Percentiles rank a stretch among this genome's conserved stretches.
Conservation (phyloP, 2,797 vertebrate species). For the Serranus cabrilla region DNA sequence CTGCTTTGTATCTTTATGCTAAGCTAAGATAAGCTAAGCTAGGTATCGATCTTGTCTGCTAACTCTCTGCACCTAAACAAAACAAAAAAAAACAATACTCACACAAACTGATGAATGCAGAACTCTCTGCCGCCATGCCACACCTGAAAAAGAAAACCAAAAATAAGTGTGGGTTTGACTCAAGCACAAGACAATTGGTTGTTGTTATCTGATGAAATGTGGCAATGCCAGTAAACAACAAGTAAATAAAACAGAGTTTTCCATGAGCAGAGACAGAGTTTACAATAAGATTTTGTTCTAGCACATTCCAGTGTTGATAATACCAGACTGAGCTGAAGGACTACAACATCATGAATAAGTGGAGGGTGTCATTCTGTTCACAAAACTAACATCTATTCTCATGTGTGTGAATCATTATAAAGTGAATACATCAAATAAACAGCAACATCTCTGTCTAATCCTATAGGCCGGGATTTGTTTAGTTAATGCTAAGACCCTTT, state of each 20-base stretch:
- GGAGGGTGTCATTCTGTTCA: constrained; percentile 31
- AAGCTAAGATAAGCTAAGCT: constrained; percentile 19
- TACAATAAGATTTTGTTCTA: constrained; percentile 40
- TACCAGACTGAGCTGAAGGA: constrained; percentile 23
- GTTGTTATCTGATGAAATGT: neutral
- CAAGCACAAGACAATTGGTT: constrained; percentile 12
- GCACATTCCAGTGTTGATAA: constrained; percentile 44
- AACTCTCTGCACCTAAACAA: neutral
- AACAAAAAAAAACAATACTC: constrained; percentile 70
- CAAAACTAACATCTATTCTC: constrained; percentile 45
- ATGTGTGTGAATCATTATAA: constrained; percentile 82
- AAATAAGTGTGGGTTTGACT: constrained; percentile 28
- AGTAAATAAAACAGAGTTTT: constrained; percentile 28
- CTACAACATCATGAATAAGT: constrained; percentile 29
- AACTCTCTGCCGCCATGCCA: constrained; percentile 69
- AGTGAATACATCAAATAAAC: constrained; percentile 89
- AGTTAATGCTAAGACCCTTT: constrained; percentile 94
- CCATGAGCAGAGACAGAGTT: constrained; percentile 14
- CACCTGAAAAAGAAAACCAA: constrained; percentile 58
- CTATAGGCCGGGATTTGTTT: constrained; percentile 93
- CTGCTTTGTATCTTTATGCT: neutral
- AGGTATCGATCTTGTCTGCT: neutral
- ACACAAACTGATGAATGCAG: constrained; percentile 71
- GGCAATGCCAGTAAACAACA: constrained; percentile 3
- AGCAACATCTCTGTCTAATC: constrained; percentile 91